Evolutionary conservation across 2,113 vertebrate genomes (phyloP).

Genomic region (Alouatta palliata): DNA sequence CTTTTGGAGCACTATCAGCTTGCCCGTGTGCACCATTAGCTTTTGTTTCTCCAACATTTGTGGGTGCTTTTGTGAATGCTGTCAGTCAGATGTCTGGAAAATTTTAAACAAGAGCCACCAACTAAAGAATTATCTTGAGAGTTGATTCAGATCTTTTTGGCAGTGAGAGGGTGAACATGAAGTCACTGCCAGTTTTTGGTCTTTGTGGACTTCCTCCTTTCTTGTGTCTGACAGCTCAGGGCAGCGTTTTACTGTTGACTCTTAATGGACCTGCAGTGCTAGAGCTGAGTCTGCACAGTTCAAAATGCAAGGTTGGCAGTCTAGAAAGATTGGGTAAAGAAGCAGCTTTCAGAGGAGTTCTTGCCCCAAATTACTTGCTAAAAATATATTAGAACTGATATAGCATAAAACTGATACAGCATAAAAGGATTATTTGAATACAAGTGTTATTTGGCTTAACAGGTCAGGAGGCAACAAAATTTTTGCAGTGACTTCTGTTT

Average conservation of each 20-base stretch:
- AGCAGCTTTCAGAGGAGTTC: conserved; percentile 55
- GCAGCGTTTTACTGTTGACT: conserved; percentile 31
- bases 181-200: not conserved
- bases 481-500: conserved; percentile 57
- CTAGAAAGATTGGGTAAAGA: conserved; percentile 49
- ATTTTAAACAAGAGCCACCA: conserved; percentile 15
- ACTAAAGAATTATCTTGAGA: conserved; percentile 32
- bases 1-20: not conserved
- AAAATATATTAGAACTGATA: conserved; percentile 71
- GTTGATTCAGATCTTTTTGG: conserved; percentile 1
- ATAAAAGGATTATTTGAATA: conserved; percentile 64
- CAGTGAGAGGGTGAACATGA: not conserved
- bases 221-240: not conserved
- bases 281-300: conserved; percentile 65
- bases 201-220: not conserved
- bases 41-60: conserved; percentile 19
- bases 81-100: conserved; percentile 5
- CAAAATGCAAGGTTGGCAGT: conserved; percentile 50
- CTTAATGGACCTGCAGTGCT: conserved; percentile 37
- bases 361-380: conserved; percentile 71
- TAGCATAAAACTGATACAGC: conserved; percentile 58
- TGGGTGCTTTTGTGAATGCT: conserved; percentile 44
- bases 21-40: not conserved
- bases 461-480: conserved; percentile 58
- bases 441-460: conserved; percentile 61